Conservation (phyloP, 2,113 vertebrate species). For the Anguilla japonica region DNA sequence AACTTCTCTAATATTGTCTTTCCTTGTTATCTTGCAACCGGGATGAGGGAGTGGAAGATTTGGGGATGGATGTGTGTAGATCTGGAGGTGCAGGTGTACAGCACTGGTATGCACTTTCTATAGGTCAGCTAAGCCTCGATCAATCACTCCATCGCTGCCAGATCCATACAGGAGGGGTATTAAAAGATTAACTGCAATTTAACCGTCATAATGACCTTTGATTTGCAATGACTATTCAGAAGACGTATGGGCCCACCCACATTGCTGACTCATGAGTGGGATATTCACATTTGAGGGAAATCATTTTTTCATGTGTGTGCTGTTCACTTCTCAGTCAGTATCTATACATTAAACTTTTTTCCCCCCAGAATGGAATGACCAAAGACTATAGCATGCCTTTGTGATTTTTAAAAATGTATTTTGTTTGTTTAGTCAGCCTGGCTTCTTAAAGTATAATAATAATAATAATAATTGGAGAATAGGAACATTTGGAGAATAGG, state of each 20-base stretch:
- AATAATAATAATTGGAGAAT: too few species aligned
- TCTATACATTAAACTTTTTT: neutral
- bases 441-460: too few species aligned
- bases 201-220: conserved; percentile 3
- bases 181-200: conserved; percentile 1
- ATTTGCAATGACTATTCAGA: neutral
- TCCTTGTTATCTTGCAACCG: neutral
- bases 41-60: neutral
- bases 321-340: neutral
- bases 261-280: neutral
- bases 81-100: neutral
- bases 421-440: neutral
- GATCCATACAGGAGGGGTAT: neutral
- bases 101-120: neutral
- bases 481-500: too few species aligned
- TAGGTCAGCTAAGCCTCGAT: neutral
- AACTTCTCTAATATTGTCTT: neutral
- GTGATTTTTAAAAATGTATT: neutral
- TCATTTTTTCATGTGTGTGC: neutral
- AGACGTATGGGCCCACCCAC: neutral
- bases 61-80: neutral
- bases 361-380: neutral
- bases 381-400: neutral
- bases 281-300: neutral
- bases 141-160: neutral